A percentile compares a stretch with the other conserved stretches of the same genome.
Conservation (phyloP, 2,113 vertebrate species). For the Fulmarus glacialis region DNA sequence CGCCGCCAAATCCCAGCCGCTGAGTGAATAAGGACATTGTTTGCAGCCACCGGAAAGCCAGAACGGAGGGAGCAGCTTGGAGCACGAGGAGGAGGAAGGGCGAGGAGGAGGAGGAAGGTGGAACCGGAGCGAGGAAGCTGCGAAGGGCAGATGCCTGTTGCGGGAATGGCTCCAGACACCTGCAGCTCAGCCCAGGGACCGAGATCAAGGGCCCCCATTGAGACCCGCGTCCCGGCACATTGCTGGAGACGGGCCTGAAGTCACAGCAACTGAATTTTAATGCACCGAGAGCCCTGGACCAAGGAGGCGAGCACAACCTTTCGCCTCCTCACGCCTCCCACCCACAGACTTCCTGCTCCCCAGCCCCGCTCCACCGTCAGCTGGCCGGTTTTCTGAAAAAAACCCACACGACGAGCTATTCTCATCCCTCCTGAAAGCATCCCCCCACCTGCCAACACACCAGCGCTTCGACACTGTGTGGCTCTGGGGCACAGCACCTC, state of each 20-base stretch:
- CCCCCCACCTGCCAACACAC: neutral
- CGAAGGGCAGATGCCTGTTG: constrained; percentile 53
- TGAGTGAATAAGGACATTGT: constrained; percentile 60
- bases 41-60: constrained; percentile 51
- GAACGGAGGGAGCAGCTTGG: constrained; percentile 40
- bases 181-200: constrained; percentile 23
- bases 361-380: neutral
- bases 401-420: neutral
- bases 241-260: constrained; percentile 13
- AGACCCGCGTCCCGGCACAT: neutral
- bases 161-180: constrained; percentile 64
- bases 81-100: neutral
- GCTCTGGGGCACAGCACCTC: neutral
- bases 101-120: constrained; percentile 59
- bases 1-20: constrained; percentile 7
- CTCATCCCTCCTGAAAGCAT: neutral
- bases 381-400: neutral
- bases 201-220: constrained; percentile 47
- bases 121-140: constrained; percentile 22
- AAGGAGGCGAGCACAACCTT: neutral
- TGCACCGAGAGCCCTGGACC: neutral
- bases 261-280: constrained; percentile 55
- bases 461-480: accelerated
- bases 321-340: neutral
- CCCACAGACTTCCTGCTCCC: neutral